Evolutionary conservation across 2,888 invertebrate species (phyloP).

Genomic region (Drosophila neotestacea): DNA sequence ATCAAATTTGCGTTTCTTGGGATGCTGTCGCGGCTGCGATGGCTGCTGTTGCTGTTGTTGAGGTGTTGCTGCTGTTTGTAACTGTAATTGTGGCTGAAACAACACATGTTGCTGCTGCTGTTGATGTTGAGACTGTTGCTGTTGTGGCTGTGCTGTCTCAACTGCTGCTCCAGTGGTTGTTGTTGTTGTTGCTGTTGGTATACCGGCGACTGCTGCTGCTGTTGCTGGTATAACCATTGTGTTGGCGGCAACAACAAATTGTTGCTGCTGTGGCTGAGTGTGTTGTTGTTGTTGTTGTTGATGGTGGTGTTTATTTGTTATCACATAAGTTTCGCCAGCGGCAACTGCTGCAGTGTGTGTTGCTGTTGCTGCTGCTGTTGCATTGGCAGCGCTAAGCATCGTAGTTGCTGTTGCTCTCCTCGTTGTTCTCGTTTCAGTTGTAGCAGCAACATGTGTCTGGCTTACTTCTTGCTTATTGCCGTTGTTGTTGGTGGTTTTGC

Average conservation of each 20-base stretch:
- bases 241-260: constrained; percentile 75
- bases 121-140: constrained; percentile 78
- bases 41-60: constrained; percentile 85
- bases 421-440: constrained; percentile 46
- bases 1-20: constrained; percentile 92
- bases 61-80: constrained; percentile 85
- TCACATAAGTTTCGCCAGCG: constrained; percentile 74
- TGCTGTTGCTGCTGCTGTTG: constrained; percentile 57
- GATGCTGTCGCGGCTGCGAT: constrained; percentile 90
- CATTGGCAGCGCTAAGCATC: constrained; percentile 74
- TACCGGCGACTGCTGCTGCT: constrained; percentile 83
- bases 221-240: constrained; percentile 82
- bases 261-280: constrained; percentile 55
- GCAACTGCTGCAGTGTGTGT: constrained; percentile 56
- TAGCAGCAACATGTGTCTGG: constrained; percentile 76
- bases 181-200: constrained; percentile 86
- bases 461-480: constrained; percentile 34
- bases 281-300: constrained; percentile 57
- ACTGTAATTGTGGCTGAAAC: constrained; percentile 77
- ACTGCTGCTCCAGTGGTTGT: constrained; percentile 61
- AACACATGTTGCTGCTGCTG: constrained; percentile 93
- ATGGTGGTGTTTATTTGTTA: constrained; percentile 70
- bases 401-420: constrained; percentile 62
- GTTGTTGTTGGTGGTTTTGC: constrained; percentile 28
- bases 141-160: constrained; percentile 56